Evolutionary conservation across 2,888 invertebrate genomes (phyloP).

Genomic region (Drosophila rellima): DNA sequence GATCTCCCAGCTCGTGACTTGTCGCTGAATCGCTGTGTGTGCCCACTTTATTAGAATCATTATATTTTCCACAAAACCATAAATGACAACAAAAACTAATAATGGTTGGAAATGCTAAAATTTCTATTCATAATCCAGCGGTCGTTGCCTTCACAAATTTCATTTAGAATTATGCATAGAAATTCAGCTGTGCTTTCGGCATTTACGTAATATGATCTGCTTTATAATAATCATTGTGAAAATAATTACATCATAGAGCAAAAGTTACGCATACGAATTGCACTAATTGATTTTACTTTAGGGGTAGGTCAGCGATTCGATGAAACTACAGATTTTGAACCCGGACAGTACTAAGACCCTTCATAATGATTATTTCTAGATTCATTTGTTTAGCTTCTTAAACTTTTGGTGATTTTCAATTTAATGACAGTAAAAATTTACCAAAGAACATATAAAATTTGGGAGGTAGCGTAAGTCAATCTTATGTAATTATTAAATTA

Average conservation of each 20-base stretch:
- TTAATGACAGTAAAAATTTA: neutral
- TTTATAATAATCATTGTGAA: constrained; percentile 12
- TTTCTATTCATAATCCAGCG: constrained; percentile 42
- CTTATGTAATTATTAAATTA: too few species aligned
- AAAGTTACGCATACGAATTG: constrained; percentile 26
- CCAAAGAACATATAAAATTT: neutral
- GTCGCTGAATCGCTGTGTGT: constrained; percentile 45
- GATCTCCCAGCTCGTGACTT: constrained; percentile 55
- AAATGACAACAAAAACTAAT: neutral
- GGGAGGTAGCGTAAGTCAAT: too few species aligned
- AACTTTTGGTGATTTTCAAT: neutral
- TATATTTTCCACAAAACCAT: constrained; percentile 45
- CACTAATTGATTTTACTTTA: neutral
- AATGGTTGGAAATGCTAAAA: constrained; percentile 27
- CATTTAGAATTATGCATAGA: constrained; percentile 14
- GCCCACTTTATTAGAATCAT: constrained; percentile 77
- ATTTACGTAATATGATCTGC: constrained; percentile 45
- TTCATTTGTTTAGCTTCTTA: neutral
- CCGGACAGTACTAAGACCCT: neutral
- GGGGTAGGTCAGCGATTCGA: constrained; percentile 42
- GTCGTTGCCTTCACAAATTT: constrained; percentile 61
- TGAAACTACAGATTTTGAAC: neutral
- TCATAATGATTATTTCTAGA: neutral
- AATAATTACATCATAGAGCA: constrained; percentile 46
- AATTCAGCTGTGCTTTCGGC: neutral